A percentile compares a stretch with the other conserved stretches of the same genome.
Conservation (phyloP, 2,888 invertebrate genomes). For the Pseudoips prasinana region DNA sequence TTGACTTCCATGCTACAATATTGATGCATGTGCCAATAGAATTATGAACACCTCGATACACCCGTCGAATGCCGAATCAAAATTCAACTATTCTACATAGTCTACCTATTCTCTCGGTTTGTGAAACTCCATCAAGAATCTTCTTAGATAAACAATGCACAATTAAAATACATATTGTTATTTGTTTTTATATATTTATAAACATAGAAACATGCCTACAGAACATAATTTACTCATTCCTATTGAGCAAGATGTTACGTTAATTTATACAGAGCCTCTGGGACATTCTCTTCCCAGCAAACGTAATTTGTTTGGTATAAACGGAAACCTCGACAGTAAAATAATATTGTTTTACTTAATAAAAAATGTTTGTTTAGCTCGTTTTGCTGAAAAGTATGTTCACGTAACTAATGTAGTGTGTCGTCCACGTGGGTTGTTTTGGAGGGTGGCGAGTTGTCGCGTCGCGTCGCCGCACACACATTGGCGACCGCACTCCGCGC, state of each 20-base stretch:
- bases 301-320: slow-evolving; percentile 24
- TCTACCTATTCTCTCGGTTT: too few relatives aligned
- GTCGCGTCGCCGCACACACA: slow-evolving; percentile 24
- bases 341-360: slow-evolving; percentile 33
- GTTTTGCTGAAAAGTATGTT: slow-evolving; percentile 32
- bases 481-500: slow-evolving; percentile 31
- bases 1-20: slow-evolving; percentile 29
- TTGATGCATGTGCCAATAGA: slow-evolving; percentile 9
- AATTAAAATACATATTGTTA: neutral
- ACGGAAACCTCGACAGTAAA: slow-evolving; percentile 25
- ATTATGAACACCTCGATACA: too few relatives aligned
- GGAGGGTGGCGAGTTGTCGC: slow-evolving; percentile 8
- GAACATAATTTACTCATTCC: slow-evolving; percentile 13
- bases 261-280: slow-evolving; percentile 21
- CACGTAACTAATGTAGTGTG: slow-evolving; percentile 41
- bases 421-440: slow-evolving; percentile 22
- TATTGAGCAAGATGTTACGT: slow-evolving; percentile 21
- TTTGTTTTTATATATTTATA: slow-evolving; percentile 5
- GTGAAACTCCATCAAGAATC: too few relatives aligned
- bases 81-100: too few relatives aligned
- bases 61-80: too few relatives aligned
- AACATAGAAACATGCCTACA: slow-evolving; percentile 4
- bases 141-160: neutral
- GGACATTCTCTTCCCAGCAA: slow-evolving; percentile 27
- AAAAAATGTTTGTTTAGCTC: slow-evolving; percentile 36